These are phyloP conservation scores for Drosophila kohkoa DNA, from an alignment of 1,140 invertebrate genomes.

Conservation along the genomic window DNA sequence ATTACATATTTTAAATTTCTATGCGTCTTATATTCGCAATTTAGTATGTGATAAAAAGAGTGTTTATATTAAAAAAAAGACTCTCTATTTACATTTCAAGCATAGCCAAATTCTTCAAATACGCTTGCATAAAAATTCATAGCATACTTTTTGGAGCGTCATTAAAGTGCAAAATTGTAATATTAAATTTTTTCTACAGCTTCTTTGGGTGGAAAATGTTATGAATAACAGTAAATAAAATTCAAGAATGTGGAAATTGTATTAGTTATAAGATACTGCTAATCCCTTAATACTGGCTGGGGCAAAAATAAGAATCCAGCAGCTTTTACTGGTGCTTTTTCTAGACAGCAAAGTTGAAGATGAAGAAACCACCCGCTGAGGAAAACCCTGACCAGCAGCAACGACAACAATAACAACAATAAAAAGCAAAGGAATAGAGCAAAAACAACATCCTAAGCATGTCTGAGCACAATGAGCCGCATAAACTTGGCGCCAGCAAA, in stretches of 20 bases:
- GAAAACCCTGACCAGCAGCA: conserved; percentile 41
- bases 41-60: no score
- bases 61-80: background rate
- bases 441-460: conserved; percentile 46
- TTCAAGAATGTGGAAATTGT: background rate
- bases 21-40: no score
- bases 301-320: background rate
- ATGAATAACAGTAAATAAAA: background rate
- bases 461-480: conserved; percentile 34
- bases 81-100: background rate
- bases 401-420: conserved; percentile 20
- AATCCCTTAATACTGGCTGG: conserved; percentile 3
- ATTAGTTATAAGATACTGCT: background rate
- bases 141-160: background rate
- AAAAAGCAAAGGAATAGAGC: conserved; percentile 6
- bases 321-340: background rate
- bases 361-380: conserved; percentile 9
- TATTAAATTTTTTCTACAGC: no score
- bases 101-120: no score
- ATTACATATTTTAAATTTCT: no score
- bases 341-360: background rate
- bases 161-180: no score
- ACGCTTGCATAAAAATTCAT: background rate
- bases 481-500: conserved; percentile 75
- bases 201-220: no score